phyloP scores from a whole-genome alignment of 2,888 invertebrate species.

The Drosophila pegasa region DNA sequence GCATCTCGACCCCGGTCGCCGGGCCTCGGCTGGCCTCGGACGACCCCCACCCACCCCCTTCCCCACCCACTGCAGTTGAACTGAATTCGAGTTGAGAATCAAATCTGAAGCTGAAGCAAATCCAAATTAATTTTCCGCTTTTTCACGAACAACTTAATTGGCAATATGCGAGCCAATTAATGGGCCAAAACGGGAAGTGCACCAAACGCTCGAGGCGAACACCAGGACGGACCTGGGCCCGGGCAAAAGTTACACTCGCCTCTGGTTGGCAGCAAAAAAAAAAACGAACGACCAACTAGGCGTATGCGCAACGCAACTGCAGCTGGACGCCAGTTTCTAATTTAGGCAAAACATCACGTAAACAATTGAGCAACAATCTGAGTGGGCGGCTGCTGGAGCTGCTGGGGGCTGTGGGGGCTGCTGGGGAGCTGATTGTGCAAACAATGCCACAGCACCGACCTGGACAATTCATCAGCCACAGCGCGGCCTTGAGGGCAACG shows the following conservation, averaged over 20 bases:
- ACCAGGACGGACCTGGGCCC: constrained; percentile 1
- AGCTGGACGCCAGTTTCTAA: constrained; percentile 60
- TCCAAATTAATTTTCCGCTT: constrained; percentile 76
- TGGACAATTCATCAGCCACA: constrained; percentile 63
- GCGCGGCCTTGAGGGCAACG: constrained; percentile 72
- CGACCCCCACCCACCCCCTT: constrained; percentile 1
- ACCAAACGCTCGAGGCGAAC: constrained; percentile 46
- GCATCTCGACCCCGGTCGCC: constrained; percentile 55
- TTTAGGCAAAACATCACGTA: constrained; percentile 79
- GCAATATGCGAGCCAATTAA: constrained; percentile 76
- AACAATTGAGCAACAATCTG: constrained; percentile 73
- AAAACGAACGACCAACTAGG: constrained; percentile 28
- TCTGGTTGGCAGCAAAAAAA: constrained; percentile 17
- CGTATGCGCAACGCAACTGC: constrained; percentile 57
- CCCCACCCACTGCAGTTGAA: constrained; percentile 8
- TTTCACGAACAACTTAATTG: constrained; percentile 71
- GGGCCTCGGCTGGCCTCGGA: constrained; percentile 8
- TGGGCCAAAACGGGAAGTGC: constrained; percentile 46
- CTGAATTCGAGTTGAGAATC: constrained; percentile 38
- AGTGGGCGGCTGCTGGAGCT: constrained; percentile 20
- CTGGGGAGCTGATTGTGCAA: constrained; percentile 45
- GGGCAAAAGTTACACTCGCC: constrained; percentile 62
- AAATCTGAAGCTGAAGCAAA: constrained; percentile 51
- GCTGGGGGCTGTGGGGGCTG: constrained; percentile 5
- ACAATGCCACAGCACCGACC: constrained; percentile 44